Base-by-base conservation (phyloP, 2,888 invertebrate genomes). In the Philonicus albiceps region DNA sequence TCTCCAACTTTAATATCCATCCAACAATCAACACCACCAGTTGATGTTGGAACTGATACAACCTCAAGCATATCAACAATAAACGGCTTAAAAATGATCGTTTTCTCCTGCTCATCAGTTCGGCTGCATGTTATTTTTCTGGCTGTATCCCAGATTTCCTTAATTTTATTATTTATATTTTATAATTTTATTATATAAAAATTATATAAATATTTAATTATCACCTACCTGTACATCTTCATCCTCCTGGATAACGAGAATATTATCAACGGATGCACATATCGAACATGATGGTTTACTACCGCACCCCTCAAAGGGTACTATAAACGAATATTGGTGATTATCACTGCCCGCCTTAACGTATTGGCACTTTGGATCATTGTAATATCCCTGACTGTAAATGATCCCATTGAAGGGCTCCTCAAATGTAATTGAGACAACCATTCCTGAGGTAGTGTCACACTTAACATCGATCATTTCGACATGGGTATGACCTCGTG, bases 1-100 rank as follows among this genome's bases (percentile, higher is more conserved):
- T 93, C 93, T 90, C 96, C 96, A 88, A 93, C 93, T 89, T 95
- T 95, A 87, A 96, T 95, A 89, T 96, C 96, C 96, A 96, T 96
- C 95, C 96, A 96, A 91, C 95, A 95, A 89, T 96, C 95, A 0
- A 96, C 94, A 0, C 94, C 94, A 3, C 95, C 95, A 16, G 93
- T 94, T 0, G 94, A 93, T 0, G 95, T 94, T 30, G 95, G 94
- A 0, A 95, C 95, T 0, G 95, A 94, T 2, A 95, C 93, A 0
- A 95, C 94, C 89, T 95, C 95, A 31, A 95, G 91, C 95, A 95
- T 95, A 88, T 95, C 95, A 0, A 94, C 95, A 90, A 95, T 94
- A 89, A 95, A 95, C 0, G 95, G 95, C 89, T 91, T 90, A 81
- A 92, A 91, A 55, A 91, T 90, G 2, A 91, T 90, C 0, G 91